A percentile compares a stretch with the other conserved stretches of the same genome.
These are phyloP conservation scores for Julus scandinavius DNA, from an alignment of 2,888 invertebrate genomes.

Conservation along the genomic window DNA sequence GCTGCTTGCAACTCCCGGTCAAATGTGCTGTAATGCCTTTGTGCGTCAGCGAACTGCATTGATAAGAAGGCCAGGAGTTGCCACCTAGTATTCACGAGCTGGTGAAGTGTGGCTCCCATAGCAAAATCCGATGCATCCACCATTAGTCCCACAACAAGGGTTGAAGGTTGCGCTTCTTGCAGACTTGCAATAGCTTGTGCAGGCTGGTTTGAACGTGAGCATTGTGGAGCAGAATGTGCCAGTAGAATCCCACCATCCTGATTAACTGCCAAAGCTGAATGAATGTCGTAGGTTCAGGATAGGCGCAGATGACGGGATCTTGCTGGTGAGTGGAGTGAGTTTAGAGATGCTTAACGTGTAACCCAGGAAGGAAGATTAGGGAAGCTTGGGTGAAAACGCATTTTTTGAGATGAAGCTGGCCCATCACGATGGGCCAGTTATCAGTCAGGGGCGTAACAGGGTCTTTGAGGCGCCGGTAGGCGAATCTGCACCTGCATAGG, in stretches of 20 bases:
- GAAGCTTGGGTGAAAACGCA: background rate
- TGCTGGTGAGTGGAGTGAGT: background rate
- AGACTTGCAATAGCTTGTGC: background rate
- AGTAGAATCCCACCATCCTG: constrained; percentile 58
- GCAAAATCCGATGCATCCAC: too few relatives aligned
- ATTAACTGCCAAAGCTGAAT: constrained; percentile 48
- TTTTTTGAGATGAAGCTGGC: background rate
- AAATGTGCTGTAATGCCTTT: too few relatives aligned
- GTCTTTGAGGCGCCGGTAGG: too few relatives aligned
- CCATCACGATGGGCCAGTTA: too few relatives aligned
- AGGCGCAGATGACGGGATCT: background rate
- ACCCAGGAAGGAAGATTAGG: background rate
- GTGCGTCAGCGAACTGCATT: too few relatives aligned
- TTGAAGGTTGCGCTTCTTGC: background rate
- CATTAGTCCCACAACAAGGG: too few relatives aligned
- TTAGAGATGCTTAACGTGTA: background rate
- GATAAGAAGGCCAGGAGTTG: too few relatives aligned
- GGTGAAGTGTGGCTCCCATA: too few relatives aligned
- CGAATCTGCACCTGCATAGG: too few relatives aligned
- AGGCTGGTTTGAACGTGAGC: constrained; percentile 52
- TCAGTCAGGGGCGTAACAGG: too few relatives aligned
- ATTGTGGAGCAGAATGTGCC: constrained; percentile 57
- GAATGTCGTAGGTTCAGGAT: constrained; percentile 41
- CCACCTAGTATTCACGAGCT: too few relatives aligned
- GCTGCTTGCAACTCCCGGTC: too few relatives aligned